phyloP scores from a whole-genome alignment of 2,113 vertebrate genomes.

The Hemiscyllium ocellatum region DNA sequence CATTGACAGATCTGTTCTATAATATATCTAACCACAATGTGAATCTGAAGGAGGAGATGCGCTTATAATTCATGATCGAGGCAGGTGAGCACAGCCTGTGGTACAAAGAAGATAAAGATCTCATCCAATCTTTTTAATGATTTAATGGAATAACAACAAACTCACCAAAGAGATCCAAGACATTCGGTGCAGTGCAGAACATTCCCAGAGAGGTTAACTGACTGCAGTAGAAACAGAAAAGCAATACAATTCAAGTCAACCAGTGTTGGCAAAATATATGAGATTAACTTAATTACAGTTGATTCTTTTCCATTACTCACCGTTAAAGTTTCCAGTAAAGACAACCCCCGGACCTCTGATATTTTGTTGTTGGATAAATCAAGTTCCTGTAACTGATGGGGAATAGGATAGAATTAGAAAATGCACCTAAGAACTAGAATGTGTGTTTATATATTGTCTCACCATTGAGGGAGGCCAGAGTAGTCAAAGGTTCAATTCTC shows the following conservation, averaged over 20 bases:
- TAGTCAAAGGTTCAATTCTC: neutral
- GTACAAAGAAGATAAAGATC: neutral
- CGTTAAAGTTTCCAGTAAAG: conserved; percentile 6
- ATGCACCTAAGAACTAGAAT: neutral
- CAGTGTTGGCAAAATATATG: neutral
- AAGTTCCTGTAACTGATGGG: conserved; percentile 13
- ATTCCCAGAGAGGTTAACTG: neutral
- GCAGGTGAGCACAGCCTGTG: neutral
- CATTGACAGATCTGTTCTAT: neutral
- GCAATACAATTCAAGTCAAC: neutral
- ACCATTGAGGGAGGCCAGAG: neutral
- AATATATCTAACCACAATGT: neutral
- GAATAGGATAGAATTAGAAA: neutral
- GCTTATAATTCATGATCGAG: neutral
- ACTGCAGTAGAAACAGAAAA: neutral
- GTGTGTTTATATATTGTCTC: neutral
- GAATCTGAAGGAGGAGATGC: neutral
- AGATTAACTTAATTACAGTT: neutral
- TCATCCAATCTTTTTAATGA: neutral
- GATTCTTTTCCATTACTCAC: neutral
- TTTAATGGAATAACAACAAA: neutral
- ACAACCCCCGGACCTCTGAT: conserved; percentile 15
- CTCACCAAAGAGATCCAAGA: conserved; percentile 20
- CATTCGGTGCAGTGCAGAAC: neutral
- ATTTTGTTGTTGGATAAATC: conserved; percentile 36